These are phyloP conservation scores for Euzetes globulus DNA, from an alignment of 2,888 invertebrate genomes.

Conservation along the genomic window DNA sequence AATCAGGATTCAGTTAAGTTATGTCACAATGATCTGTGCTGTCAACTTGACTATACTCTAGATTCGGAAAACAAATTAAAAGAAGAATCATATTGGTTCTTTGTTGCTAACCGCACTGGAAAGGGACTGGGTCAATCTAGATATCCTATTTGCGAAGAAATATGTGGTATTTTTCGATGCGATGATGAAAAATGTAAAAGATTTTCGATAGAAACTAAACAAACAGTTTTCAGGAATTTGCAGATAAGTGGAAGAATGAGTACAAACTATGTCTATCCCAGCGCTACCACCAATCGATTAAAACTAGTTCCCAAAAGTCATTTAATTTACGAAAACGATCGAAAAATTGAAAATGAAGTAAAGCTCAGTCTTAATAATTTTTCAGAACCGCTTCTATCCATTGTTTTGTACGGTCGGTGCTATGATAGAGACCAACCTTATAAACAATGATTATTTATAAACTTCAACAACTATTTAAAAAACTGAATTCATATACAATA, in stretches of 20 bases:
- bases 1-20: constrained; percentile 17
- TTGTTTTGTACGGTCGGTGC: constrained; percentile 28
- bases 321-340: neutral
- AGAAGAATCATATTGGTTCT: neutral
- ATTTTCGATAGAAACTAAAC: neutral
- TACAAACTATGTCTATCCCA: constrained; percentile 32
- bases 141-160: constrained; percentile 33
- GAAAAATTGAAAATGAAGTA: neutral
- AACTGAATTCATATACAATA: neutral
- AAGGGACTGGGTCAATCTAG: neutral
- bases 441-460: constrained; percentile 25
- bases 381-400: neutral
- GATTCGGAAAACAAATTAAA: neutral
- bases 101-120: constrained; percentile 11
- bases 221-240: constrained; percentile 19
- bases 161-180: constrained; percentile 32
- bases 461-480: neutral
- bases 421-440: constrained; percentile 33
- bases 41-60: constrained; percentile 37
- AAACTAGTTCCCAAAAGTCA: constrained; percentile 17
- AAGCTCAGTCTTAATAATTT: neutral
- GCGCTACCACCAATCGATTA: neutral
- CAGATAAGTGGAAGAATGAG: constrained; percentile 19
- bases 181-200: constrained; percentile 3
- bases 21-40: constrained; percentile 37